Conservation (phyloP, 2,113 vertebrate species). For the Scomber scombrus region DNA sequence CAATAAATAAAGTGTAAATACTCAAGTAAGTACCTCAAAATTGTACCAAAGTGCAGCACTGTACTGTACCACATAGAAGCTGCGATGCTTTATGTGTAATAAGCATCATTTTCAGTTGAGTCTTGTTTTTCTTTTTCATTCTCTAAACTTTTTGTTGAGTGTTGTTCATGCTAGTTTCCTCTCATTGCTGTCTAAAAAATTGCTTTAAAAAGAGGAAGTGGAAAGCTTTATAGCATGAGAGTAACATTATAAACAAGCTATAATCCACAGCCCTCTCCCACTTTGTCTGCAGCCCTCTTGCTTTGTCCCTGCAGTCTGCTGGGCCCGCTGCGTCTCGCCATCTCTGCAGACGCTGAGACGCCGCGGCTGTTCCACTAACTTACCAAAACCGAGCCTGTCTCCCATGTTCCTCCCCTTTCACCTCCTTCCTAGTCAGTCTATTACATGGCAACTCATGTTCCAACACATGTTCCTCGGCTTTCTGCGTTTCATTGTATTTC, state of each 20-base stretch:
- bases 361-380: constrained; percentile 46
- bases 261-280: constrained; percentile 37
- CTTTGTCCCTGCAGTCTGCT: constrained; percentile 24
- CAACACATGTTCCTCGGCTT: constrained; percentile 68
- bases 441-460: constrained; percentile 78
- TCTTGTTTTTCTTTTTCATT: neutral
- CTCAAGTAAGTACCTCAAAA: too few species aligned
- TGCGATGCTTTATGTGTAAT: too few species aligned
- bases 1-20: too few species aligned
- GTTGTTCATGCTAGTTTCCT: neutral
- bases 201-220: constrained; percentile 38
- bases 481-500: constrained; percentile 74
- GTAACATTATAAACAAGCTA: constrained; percentile 14
- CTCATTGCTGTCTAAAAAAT: constrained; percentile 26
- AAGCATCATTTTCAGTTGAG: too few species aligned
- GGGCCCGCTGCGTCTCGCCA: constrained; percentile 4
- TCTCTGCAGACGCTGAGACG: constrained; percentile 5
- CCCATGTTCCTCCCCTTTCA: constrained; percentile 29
- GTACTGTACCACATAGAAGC: too few species aligned
- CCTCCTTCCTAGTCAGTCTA: constrained; percentile 67
- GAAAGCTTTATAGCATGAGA: neutral
- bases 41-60: too few species aligned
- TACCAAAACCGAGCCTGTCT: constrained; percentile 40
- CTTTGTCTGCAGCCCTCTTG: constrained; percentile 25
- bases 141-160: constrained; percentile 19